These are phyloP conservation scores for Chrysemys picta DNA, from an alignment of 2,113 vertebrate genomes.

Conservation along the genomic window DNA sequence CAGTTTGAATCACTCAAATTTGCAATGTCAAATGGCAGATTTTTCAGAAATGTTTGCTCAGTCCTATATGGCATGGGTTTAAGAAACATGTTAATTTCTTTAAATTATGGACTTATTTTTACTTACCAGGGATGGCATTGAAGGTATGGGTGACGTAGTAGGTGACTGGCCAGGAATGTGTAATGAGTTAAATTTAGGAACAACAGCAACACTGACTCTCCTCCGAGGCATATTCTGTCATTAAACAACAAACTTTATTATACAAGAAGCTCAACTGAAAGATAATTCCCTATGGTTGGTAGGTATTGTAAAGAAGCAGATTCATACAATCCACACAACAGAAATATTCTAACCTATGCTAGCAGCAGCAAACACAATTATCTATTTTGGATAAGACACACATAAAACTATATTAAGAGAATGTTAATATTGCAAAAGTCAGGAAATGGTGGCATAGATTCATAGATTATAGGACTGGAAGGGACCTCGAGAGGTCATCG, in stretches of 20 bases:
- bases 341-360: background rate
- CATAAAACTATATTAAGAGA: background rate
- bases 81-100: background rate
- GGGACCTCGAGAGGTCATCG: too few species aligned
- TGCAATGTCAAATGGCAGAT: background rate
- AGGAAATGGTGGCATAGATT: background rate
- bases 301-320: background rate
- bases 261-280: background rate
- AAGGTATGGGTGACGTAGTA: slow-evolving; percentile 67
- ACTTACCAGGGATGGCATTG: slow-evolving; percentile 89
- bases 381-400: background rate
- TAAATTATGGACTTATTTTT: background rate
- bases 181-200: slow-evolving; percentile 96
- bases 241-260: slow-evolving; percentile 18
- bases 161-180: slow-evolving; percentile 91
- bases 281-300: background rate
- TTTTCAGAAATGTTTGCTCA: background rate
- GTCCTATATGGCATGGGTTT: background rate
- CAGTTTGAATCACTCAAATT: background rate
- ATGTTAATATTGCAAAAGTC: background rate
- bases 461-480: too few species aligned
- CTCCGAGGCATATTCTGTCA: slow-evolving; percentile 92
- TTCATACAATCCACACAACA: background rate
- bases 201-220: slow-evolving; percentile 96
- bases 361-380: background rate